A percentile compares a stretch with the other conserved stretches of the same genome.
phyloP scores from a whole-genome alignment of 2,797 vertebrate genomes.

The Buphagus erythrorhynchus region DNA sequence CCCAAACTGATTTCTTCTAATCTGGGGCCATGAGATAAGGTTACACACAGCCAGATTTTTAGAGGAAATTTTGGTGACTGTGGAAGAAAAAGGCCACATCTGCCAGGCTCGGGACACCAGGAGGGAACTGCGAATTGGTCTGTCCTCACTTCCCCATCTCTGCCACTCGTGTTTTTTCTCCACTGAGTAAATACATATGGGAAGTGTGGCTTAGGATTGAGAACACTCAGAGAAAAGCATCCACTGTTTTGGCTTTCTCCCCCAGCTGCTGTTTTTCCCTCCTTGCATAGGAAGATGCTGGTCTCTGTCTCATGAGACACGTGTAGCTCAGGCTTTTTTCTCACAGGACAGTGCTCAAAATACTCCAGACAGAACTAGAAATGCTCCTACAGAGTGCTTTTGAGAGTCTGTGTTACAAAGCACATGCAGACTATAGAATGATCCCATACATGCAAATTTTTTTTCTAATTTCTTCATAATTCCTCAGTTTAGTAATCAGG shows the following conservation, averaged over 20 bases:
- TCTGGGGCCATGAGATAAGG: neutral
- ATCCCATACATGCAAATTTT: neutral
- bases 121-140: neutral
- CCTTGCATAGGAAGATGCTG: neutral
- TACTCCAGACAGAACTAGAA: neutral
- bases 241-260: neutral
- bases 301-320: neutral
- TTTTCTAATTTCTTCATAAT: neutral
- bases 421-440: neutral
- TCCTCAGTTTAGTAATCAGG: neutral
- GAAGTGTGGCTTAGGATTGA: neutral
- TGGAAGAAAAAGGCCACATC: neutral
- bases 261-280: neutral
- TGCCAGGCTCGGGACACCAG: neutral
- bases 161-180: neutral
- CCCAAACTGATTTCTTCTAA: neutral
- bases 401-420: neutral
- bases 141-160: neutral
- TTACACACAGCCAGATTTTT: neutral
- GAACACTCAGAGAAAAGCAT: neutral
- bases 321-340: neutral
- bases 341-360: neutral
- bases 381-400: neutral
- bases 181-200: accelerated
- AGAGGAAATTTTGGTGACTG: neutral